A percentile compares a stretch with the other conserved stretches of the same genome.
These are phyloP conservation scores for Vanacampus margaritifer DNA, from an alignment of 2,113 vertebrate genomes.

Conservation along the genomic window DNA sequence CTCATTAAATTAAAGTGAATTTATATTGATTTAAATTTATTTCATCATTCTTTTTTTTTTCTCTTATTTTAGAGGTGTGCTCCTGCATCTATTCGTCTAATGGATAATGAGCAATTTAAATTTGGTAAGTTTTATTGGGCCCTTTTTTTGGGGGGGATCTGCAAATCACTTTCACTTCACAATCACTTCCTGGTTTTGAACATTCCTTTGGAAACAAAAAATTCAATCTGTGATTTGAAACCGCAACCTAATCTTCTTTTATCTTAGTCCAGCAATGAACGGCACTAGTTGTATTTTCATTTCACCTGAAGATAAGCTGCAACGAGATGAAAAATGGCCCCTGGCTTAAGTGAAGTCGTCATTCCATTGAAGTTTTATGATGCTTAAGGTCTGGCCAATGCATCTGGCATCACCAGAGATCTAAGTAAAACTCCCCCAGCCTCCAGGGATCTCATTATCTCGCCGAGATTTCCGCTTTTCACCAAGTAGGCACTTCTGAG, in stretches of 20 bases:
- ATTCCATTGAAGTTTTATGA: constrained; percentile 61
- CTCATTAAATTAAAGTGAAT: not conserved
- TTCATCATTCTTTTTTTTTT: not conserved
- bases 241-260: constrained; percentile 6
- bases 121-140: constrained; percentile 82
- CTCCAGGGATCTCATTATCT: constrained; percentile 77
- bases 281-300: constrained; percentile 5
- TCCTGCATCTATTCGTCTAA: constrained; percentile 94
- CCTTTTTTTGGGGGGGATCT: not conserved
- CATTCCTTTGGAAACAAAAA: not conserved
- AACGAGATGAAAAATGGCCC: constrained; percentile 62
- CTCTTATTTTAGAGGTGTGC: constrained; percentile 83
- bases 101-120: constrained; percentile 96
- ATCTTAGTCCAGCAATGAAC: constrained; percentile 22
- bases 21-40: not conserved
- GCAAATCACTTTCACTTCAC: not conserved
- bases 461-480: constrained; percentile 66
- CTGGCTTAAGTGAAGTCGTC: constrained; percentile 61
- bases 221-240: not conserved
- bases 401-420: constrained; percentile 62
- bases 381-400: constrained; percentile 60
- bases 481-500: constrained; percentile 71
- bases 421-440: constrained; percentile 59
- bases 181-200: not conserved
- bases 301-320: constrained; percentile 19